These are phyloP conservation scores for Phortica magna DNA, from an alignment of 2,888 invertebrate genomes.

Conservation along the genomic window DNA sequence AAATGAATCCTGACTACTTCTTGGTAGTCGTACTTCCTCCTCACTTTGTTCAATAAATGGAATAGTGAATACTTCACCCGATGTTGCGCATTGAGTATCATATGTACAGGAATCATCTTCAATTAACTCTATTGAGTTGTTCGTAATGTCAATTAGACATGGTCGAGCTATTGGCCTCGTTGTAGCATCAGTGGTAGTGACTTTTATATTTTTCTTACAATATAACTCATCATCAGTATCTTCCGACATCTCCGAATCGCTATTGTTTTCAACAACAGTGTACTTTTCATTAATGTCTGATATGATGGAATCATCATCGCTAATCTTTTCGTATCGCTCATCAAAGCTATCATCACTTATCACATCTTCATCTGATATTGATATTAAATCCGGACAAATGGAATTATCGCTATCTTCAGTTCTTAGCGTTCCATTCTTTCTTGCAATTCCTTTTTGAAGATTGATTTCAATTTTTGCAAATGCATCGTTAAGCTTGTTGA, in stretches of 20 bases:
- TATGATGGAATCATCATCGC: constrained; percentile 31
- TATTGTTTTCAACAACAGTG: constrained; percentile 14
- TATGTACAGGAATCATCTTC: too few species aligned
- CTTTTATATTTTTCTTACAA: not conserved
- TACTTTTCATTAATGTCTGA: constrained; percentile 56
- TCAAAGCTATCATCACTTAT: constrained; percentile 28
- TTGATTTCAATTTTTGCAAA: not conserved
- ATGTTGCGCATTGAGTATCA: too few species aligned
- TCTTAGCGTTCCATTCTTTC: not conserved
- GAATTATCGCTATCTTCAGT: not conserved
- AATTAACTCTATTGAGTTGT: too few species aligned
- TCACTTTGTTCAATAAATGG: too few species aligned
- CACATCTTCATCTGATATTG: constrained; percentile 43
- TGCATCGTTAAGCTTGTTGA: constrained; percentile 15
- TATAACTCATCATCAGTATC: not conserved
- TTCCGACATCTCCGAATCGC: constrained; percentile 12
- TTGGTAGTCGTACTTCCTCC: not conserved
- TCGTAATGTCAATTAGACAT: not conserved
- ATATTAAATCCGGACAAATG: constrained; percentile 51
- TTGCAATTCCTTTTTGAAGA: not conserved
- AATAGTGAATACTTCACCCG: too few species aligned
- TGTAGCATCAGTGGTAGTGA: not conserved
- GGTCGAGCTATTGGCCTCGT: not conserved
- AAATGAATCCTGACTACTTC: constrained; percentile 13
- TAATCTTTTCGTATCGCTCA: not conserved